Evolutionary conservation across 1,140 invertebrate species (phyloP).

Genomic region (Agrilus planipennis): DNA sequence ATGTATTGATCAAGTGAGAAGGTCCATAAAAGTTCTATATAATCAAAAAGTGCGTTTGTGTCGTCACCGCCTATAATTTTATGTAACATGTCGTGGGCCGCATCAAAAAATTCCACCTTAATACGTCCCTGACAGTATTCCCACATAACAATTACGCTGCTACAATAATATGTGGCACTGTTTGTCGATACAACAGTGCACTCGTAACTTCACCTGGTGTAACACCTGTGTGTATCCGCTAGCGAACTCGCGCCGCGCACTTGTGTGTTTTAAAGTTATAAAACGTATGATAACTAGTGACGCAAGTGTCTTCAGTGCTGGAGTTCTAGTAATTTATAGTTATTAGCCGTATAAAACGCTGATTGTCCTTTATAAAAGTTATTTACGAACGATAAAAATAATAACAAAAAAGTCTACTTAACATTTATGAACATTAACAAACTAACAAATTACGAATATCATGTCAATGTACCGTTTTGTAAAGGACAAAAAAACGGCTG

Average conservation of each 20-base stretch:
- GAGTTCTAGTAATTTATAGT: not conserved
- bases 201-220: conserved; percentile 27
- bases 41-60: too few species aligned
- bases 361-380: not conserved
- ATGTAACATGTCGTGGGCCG: too few species aligned
- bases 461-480: conserved; percentile 65
- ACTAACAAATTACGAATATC: too few species aligned
- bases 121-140: conserved; percentile 26
- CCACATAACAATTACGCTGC: conserved; percentile 5
- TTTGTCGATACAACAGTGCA: conserved; percentile 17
- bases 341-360: not conserved
- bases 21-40: too few species aligned
- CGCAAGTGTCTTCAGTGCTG: not conserved
- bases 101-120: conserved; percentile 21
- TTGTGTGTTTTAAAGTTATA: too few species aligned
- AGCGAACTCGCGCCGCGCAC: not conserved
- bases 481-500: conserved; percentile 42
- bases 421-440: too few species aligned
- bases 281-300: not conserved
- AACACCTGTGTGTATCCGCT: conserved; percentile 20
- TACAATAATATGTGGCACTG: too few species aligned
- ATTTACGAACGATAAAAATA: not conserved
- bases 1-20: too few species aligned
- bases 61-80: too few species aligned
- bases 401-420: too few species aligned